Evolutionary conservation across 2,888 invertebrate species (phyloP), one percentile per base, ranked within the genome.

Genomic region (Acanthosoma haemorrhoidale): DNA sequence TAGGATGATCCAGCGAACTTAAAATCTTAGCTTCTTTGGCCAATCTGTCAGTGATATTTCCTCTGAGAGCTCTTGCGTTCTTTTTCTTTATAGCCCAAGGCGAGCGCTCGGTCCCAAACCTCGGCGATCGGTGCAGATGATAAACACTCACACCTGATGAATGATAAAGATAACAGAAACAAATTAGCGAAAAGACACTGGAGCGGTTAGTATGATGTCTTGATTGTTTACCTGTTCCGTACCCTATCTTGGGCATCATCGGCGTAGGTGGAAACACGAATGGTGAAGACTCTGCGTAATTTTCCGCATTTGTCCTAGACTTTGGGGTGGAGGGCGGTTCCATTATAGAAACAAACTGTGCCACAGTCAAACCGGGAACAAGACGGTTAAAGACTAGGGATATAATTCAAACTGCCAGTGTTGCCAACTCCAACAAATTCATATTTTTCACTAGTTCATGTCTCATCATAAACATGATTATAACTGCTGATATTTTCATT

Each of bases 31-130:
- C 92, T 79, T 94, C 94, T 0, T 83, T 82, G 72, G 84, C 81
- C 41, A 92, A 81, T 1, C 91, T 84, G 18, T 84, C 81, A 61
- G 79, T 79, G 2, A 83, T 82, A 0, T 81, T 75, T 73, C 73
- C 75, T 82, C 83, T 16, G 82, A 81, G 2, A 80, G 63, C 29
- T 34, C 66, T 79, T 63, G 82, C 83, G 74, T 84, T 85, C 1
- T 91, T 78, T 80, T 90, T 88, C 78, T 94, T 94, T 0, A 94
- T 82, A 0, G 92, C 93, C 93, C 93, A 93, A 0, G 93, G 93
- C 0, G 93, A 93, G n/a, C 87, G 83, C 0, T 83, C 79, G 75
- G 85, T 83, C 6, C 89, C 87, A 1, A 84, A 83, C 75, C 83
- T 82, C 0, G 91, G 90, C 0, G 90, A 89, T 73, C 92, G 83